These are phyloP conservation scores for Drosophila suzukii DNA, from an alignment of 1,140 invertebrate species.

Conservation along the genomic window DNA sequence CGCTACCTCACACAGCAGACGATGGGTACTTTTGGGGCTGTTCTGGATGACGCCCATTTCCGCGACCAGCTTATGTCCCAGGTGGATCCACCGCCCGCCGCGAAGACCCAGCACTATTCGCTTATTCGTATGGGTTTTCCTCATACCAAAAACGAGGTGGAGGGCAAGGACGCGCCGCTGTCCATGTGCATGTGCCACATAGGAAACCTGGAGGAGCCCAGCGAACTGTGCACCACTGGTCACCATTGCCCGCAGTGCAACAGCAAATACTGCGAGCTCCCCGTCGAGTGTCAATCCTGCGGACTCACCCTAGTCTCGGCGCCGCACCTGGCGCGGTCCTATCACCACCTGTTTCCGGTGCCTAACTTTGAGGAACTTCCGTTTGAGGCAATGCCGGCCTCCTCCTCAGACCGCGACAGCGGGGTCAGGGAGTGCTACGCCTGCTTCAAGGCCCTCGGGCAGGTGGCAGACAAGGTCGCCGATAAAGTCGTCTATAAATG, in stretches of 20 bases:
- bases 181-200: conserved; percentile 96
- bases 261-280: conserved; percentile 98
- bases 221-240: conserved; percentile 89
- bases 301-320: conserved; percentile 98
- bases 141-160: conserved; percentile 86
- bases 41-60: conserved; percentile 96
- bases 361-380: conserved; percentile 91
- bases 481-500: conserved; percentile 94
- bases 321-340: conserved; percentile 97
- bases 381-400: conserved; percentile 85
- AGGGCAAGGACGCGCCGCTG: conserved; percentile 88
- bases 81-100: conserved; percentile 94
- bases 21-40: conserved; percentile 74
- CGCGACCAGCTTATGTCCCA: conserved; percentile 91
- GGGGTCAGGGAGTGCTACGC: conserved; percentile 87
- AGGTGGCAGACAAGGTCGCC: conserved; percentile 86
- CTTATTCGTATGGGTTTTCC: conserved; percentile 98
- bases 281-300: conserved; percentile 97
- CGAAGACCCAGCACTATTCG: conserved; percentile 91
- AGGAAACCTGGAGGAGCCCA: conserved; percentile 89
- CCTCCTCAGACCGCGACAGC: conserved; percentile 50
- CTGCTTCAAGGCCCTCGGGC: conserved; percentile 89
- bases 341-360: conserved; percentile 98
- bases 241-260: conserved; percentile 98
- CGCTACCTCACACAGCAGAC: conserved; percentile 93